A percentile compares a stretch with the other conserved stretches of the same genome.
phyloP scores from a whole-genome alignment of 2,888 invertebrate species.

The Spodoptera exigua region DNA sequence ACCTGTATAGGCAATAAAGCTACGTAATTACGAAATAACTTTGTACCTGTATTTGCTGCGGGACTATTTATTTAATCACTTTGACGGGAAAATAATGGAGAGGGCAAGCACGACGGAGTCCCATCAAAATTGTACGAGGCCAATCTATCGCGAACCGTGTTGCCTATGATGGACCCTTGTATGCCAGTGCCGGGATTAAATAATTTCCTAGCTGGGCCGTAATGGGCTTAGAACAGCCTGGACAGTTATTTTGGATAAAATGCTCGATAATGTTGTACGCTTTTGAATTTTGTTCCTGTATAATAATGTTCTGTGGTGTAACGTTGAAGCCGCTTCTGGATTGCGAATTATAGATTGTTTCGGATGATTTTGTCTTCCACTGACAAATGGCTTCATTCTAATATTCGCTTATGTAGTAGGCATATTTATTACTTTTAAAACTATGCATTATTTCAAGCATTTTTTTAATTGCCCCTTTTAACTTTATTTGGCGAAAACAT shows the following conservation, averaged over 20 bases:
- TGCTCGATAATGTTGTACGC: constrained; percentile 28
- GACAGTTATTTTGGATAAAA: constrained; percentile 46
- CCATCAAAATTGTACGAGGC: constrained; percentile 78
- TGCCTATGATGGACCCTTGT: constrained; percentile 66
- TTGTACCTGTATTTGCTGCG: constrained; percentile 72
- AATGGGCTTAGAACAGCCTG: constrained; percentile 50
- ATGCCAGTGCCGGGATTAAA: constrained; percentile 68
- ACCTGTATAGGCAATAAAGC: constrained; percentile 83
- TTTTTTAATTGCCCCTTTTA: too few relatives aligned
- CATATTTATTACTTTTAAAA: too few relatives aligned
- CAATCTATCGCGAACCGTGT: constrained; percentile 78
- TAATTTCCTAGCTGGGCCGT: constrained; percentile 72
- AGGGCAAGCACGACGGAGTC: constrained; percentile 66
- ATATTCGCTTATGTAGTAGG: too few relatives aligned
- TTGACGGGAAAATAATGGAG: constrained; percentile 87
- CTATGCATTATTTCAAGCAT: too few relatives aligned
- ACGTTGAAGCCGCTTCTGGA: not conserved
- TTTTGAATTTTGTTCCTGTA: constrained; percentile 12
- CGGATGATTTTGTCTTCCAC: too few relatives aligned
- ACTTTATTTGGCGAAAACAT: too few relatives aligned
- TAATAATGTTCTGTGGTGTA: not conserved
- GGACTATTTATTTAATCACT: constrained; percentile 89
- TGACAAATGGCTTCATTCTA: too few relatives aligned
- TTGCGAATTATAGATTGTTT: not conserved
- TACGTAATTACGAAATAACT: constrained; percentile 87